Evolutionary conservation across 1,140 invertebrate genomes (phyloP).

Genomic region (Drosophila seguyi): DNA sequence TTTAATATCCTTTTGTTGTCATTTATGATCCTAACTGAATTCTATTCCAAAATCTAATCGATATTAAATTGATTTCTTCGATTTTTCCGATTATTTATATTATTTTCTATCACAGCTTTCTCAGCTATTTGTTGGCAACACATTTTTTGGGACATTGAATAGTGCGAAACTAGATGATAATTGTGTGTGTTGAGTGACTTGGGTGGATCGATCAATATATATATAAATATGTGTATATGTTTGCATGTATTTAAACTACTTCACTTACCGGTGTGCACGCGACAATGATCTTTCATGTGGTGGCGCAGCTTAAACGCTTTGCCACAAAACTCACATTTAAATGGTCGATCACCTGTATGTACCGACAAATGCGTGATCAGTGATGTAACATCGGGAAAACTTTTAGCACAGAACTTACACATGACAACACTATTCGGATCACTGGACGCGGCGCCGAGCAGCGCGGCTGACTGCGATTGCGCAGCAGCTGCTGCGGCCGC

Average conservation of each 20-base stretch:
- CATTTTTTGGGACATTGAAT: neutral
- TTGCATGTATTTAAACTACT: slow-evolving; percentile 7
- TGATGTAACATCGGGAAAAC: slow-evolving; percentile 94
- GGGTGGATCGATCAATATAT: neutral
- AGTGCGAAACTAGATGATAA: neutral
- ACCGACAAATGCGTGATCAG: slow-evolving; percentile 94
- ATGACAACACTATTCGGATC: slow-evolving; percentile 91
- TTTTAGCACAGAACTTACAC: slow-evolving; percentile 96
- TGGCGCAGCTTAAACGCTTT: slow-evolving; percentile 95
- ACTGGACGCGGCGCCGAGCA: slow-evolving; percentile 85
- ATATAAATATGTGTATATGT: too few species aligned
- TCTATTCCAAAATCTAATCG: too few species aligned
- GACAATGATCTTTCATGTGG: slow-evolving; percentile 97
- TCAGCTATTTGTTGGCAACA: neutral
- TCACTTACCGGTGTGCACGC: slow-evolving; percentile 92
- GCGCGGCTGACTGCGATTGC: slow-evolving; percentile 81
- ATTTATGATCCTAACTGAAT: neutral
- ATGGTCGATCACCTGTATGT: slow-evolving; percentile 94
- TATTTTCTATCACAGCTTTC: too few species aligned
- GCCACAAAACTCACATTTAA: slow-evolving; percentile 96
- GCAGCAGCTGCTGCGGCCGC: slow-evolving; percentile 70
- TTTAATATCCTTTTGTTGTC: neutral
- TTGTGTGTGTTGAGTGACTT: neutral
- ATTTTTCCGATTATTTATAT: neutral
- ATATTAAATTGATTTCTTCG: neutral